Evolutionary conservation across 2,797 vertebrate species (phyloP).

Genomic region (Enteromius mattozi): DNA sequence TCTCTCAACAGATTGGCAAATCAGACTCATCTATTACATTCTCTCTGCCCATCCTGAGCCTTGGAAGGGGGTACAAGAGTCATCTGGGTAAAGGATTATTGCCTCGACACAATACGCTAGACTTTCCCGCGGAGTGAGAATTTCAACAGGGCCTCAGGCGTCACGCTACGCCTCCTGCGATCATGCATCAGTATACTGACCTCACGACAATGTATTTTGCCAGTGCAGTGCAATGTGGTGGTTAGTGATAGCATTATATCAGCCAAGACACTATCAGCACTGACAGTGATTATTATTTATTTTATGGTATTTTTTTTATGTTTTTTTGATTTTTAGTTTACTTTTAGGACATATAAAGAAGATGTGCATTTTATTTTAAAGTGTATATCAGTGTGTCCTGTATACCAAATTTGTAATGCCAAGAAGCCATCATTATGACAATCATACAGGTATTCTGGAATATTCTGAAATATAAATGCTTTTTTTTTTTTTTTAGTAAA

Average conservation of each 20-base stretch:
- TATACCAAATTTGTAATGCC: not conserved
- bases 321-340: not conserved
- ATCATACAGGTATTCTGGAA: not conserved
- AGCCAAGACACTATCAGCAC: not conserved
- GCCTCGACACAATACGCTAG: slow-evolving; percentile 24
- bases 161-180: not conserved
- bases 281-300: not conserved
- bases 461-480: no score
- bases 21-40: slow-evolving; percentile 53
- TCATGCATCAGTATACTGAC: slow-evolving; percentile 25
- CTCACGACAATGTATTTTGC: slow-evolving; percentile 2
- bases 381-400: not conserved
- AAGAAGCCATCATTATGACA: not conserved
- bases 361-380: not conserved
- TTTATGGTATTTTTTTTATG: not conserved
- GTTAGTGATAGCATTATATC: not conserved
- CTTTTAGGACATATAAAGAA: not conserved
- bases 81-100: slow-evolving; percentile 36
- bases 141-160: not conserved
- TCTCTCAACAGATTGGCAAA: slow-evolving; percentile 55
- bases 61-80: slow-evolving; percentile 36
- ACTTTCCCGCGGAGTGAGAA: slow-evolving; percentile 23
- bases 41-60: slow-evolving; percentile 25
- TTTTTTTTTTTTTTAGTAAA: not conserved
- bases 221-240: slow-evolving; percentile 9